Evolutionary conservation across 53 echinoderm and acorn worm genomes (phyloP).

Genomic region (Actinopyga echinites): DNA sequence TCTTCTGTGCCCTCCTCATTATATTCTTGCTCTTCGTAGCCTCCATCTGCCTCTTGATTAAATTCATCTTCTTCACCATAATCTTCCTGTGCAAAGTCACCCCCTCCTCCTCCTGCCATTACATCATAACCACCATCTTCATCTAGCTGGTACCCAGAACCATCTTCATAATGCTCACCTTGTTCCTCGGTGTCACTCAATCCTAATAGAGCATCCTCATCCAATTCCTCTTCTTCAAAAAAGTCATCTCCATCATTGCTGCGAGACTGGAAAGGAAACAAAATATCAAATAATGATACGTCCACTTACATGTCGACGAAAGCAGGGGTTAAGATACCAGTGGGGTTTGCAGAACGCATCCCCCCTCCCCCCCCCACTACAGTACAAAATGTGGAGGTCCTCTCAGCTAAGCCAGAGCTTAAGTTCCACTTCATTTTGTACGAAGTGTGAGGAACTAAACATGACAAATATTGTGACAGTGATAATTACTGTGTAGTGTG

Average conservation of each 20-base stretch:
- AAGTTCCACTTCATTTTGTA: too few relatives aligned
- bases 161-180: conserved; percentile 8
- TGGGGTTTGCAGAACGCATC: too few relatives aligned
- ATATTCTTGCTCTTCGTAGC: not conserved
- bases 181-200: conserved; percentile 83
- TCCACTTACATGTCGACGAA: too few relatives aligned
- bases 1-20: not conserved
- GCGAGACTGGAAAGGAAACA: not conserved
- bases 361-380: too few relatives aligned
- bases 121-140: conserved; percentile 13
- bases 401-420: too few relatives aligned
- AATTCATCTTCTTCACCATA: not conserved
- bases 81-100: not conserved
- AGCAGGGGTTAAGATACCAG: too few relatives aligned
- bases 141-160: not conserved
- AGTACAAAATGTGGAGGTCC: too few relatives aligned
- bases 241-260: conserved; percentile 1
- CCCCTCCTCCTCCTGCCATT: not conserved
- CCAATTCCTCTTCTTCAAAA: conserved; percentile 77
- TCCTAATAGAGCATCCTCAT: conserved; percentile 90
- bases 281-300: too few relatives aligned
- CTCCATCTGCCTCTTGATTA: not conserved
- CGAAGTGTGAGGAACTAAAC: too few relatives aligned
- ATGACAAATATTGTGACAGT: too few relatives aligned
- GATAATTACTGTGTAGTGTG: too few relatives aligned